Base-by-base conservation (phyloP, 1,140 invertebrate species). In the Parasteatoda tepidariorum region DNA sequence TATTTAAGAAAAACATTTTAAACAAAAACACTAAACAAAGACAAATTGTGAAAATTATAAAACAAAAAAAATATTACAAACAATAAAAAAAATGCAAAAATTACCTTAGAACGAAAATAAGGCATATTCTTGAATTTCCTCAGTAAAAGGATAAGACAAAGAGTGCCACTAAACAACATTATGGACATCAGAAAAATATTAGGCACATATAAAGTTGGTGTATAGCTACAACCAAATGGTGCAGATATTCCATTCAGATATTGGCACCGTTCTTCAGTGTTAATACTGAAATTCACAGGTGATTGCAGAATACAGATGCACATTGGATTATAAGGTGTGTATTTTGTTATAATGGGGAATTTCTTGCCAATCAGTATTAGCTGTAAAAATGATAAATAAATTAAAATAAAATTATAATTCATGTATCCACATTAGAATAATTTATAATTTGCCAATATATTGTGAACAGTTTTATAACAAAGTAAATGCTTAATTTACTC, bases 131-230 rank as follows among this genome's bases (percentile, higher is more conserved):
- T 85, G 5, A 88, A 66, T 38, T 85, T 18, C 70, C 89, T 88
- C 11, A 90, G 68, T 6, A 85, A 84, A 26, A 88, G 74, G 62
- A 88, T 87, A 13, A 89, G 79, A 22, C 85, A 74, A 75, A 89
- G 90, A n/a, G 89, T 89, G 18, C 87, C 85, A 38, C 88, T 70
- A 71, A 90, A 90, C 4, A 90, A 81, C 18, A 90, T 81, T 54
- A 88, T 33, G 11, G 88, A 89, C 84, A 90, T 87, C 3, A 89
- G 86, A 84, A 89, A 90, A 48, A 89, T 84, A 78, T 88, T 75
- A 34, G 87, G 87, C 22, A 87, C 81, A 74, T 78, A 73, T 24
- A 28, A 24, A 11, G 76, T 55, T 28, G 59, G 33, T 54, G 79
- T 68, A 79, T 87, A 87, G 18, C 73, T 82, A 2, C 38, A 41